Percentiles rank a stretch among this genome's conserved stretches.
Evolutionary conservation across 2,113 vertebrate species (phyloP).

Genomic region (Nanorana parkeri): DNA sequence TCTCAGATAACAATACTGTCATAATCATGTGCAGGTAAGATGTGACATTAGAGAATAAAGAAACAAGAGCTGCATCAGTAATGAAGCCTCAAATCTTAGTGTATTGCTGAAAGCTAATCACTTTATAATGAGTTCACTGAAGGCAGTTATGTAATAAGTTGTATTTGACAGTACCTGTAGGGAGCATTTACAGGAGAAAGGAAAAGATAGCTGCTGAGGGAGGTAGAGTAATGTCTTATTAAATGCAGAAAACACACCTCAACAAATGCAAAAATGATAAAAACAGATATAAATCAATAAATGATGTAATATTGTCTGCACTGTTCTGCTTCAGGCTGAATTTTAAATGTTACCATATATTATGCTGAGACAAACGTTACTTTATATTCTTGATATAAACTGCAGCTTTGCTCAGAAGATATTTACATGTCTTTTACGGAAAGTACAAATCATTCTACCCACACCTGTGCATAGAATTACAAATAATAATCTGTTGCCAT

Average conservation of each 20-base stretch:
- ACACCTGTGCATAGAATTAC: no score
- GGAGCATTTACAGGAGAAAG: constrained; percentile 70
- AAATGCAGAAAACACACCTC: constrained; percentile 63
- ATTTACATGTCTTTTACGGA: no score
- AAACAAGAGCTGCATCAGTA: constrained; percentile 60
- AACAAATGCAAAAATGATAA: constrained; percentile 65
- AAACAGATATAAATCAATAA: constrained; percentile 67
- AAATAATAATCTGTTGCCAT: no score
- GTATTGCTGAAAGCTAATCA: constrained; percentile 72
- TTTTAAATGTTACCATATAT: no score
- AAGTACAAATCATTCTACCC: no score
- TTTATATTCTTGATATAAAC: no score
- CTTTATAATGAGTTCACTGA: constrained; percentile 76
- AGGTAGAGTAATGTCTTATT: constrained; percentile 65
- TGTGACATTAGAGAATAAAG: constrained; percentile 62
- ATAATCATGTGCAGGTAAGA: constrained; percentile 58
- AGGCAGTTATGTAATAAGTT: constrained; percentile 74
- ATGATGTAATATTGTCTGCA: no score
- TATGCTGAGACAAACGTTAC: no score
- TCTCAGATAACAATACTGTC: constrained; percentile 17
- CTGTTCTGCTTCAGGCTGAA: no score
- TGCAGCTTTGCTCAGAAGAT: no score
- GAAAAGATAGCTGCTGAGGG: constrained; percentile 72
- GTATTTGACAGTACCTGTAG: constrained; percentile 73
- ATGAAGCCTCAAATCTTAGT: constrained; percentile 57